Conservation (phyloP, 2,888 invertebrate genomes). For the Pachymerium ferrugineum region DNA sequence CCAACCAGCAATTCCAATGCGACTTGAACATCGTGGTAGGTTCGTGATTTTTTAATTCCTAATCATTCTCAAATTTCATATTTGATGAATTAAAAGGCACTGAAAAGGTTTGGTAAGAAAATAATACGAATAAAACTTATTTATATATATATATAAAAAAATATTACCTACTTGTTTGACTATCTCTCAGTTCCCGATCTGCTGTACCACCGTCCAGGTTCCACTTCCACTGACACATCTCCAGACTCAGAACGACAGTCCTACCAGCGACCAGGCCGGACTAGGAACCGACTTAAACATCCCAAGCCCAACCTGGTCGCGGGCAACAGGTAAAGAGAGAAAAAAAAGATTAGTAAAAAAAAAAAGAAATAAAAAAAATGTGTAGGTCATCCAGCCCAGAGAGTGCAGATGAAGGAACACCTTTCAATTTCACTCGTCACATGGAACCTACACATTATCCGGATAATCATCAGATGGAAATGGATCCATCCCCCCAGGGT, state of each 20-base stretch:
- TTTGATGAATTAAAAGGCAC: neutral
- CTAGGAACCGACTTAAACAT: conserved; percentile 27
- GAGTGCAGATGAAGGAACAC: conserved; percentile 16
- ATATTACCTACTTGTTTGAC: neutral
- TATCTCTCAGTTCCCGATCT: conserved; percentile 34
- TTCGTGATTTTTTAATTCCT: neutral
- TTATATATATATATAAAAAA: no score
- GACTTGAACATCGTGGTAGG: conserved; percentile 35
- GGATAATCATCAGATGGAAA: conserved; percentile 1
- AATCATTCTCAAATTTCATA: neutral
- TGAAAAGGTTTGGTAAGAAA: neutral
- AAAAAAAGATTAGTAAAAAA: neutral
- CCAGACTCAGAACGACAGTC: conserved; percentile 33
- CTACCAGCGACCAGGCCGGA: conserved; percentile 35
- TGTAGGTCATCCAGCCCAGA: conserved; percentile 29
- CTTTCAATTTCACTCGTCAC: neutral
- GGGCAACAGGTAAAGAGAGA: neutral
- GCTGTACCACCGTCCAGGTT: conserved; percentile 35
- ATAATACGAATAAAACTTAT: no score
- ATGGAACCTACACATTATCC: conserved; percentile 24
- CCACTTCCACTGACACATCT: conserved; percentile 35
- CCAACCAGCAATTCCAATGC: conserved; percentile 19
- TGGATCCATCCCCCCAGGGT: conserved; percentile 6
- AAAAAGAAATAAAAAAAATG: neutral
- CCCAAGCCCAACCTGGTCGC: conserved; percentile 31